Percentiles rank a stretch among this genome's conserved stretches.
These are phyloP conservation scores for Dinomys branickii DNA, from an alignment of 2,113 vertebrate species.

Conservation along the genomic window DNA sequence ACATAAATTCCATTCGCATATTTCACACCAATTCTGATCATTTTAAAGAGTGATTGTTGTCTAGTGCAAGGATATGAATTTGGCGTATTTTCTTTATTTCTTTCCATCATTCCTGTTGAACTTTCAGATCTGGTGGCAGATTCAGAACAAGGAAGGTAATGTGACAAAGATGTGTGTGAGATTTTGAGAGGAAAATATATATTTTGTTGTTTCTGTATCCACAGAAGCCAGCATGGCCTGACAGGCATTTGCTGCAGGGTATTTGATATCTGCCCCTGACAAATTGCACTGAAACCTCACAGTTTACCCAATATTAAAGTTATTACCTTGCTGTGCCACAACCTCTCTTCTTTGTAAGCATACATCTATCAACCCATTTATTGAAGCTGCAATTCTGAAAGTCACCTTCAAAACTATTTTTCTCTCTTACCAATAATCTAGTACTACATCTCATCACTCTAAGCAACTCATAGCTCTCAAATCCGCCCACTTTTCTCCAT, in stretches of 20 bases:
- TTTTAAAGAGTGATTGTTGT: slow-evolving; percentile 51
- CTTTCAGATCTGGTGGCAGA: background rate
- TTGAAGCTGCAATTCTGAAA: background rate
- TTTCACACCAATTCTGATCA: slow-evolving; percentile 64
- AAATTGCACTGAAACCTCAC: background rate
- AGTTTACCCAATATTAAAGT: background rate
- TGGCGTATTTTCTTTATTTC: slow-evolving; percentile 12
- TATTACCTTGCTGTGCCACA: background rate
- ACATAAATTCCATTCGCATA: slow-evolving; percentile 78
- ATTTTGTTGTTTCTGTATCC: background rate
- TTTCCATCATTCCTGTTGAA: background rate
- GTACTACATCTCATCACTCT: background rate
- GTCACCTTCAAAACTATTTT: background rate
- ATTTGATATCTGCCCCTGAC: background rate
- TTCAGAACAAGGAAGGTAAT: background rate
- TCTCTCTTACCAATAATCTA: background rate
- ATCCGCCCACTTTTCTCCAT: background rate
- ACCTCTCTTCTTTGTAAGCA: background rate
- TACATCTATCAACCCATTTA: background rate
- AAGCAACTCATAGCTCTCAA: background rate
- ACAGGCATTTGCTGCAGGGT: background rate
- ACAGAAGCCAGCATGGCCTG: background rate
- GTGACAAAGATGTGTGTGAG: background rate
- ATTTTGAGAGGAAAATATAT: background rate
- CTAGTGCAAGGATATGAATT: slow-evolving; percentile 34